Conservation (phyloP, 1,140 invertebrate species). For the Danaus plexippus region DNA sequence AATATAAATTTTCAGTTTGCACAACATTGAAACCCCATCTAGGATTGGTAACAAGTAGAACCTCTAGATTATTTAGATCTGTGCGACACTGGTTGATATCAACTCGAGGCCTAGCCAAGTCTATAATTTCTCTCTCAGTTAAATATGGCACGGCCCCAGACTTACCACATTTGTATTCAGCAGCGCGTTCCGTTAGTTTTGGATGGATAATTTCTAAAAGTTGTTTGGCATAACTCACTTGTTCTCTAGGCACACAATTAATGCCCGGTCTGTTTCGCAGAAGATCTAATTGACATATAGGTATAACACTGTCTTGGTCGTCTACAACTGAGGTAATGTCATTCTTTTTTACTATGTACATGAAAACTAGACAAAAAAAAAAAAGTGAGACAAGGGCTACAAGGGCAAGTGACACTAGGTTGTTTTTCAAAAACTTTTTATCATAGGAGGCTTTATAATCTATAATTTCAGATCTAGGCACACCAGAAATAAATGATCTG, state of each 20-base stretch:
- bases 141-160: slow-evolving; percentile 68
- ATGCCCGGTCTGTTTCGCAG: slow-evolving; percentile 67
- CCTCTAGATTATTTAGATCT: slow-evolving; percentile 77
- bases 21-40: slow-evolving; percentile 78
- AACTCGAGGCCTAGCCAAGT: slow-evolving; percentile 55
- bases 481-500: slow-evolving; percentile 50
- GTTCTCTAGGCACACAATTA: slow-evolving; percentile 75
- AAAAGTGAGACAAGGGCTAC: slow-evolving; percentile 75
- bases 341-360: slow-evolving; percentile 77
- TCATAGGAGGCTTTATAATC: slow-evolving; percentile 68
- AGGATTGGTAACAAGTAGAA: slow-evolving; percentile 79
- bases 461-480: slow-evolving; percentile 53
- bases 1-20: slow-evolving; percentile 57
- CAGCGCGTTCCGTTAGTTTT: slow-evolving; percentile 70
- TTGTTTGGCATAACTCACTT: slow-evolving; percentile 73
- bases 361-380: slow-evolving; percentile 76
- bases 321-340: slow-evolving; percentile 64
- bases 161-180: slow-evolving; percentile 74
- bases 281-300: slow-evolving; percentile 69
- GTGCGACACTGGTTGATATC: slow-evolving; percentile 65
- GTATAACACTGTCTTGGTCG: slow-evolving; percentile 71
- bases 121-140: slow-evolving; percentile 72
- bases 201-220: slow-evolving; percentile 75
- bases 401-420: slow-evolving; percentile 76
- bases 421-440: slow-evolving; percentile 72